phyloP scores from a whole-genome alignment of 2,113 vertebrate species.

The Rhizomys pruinosus region DNA sequence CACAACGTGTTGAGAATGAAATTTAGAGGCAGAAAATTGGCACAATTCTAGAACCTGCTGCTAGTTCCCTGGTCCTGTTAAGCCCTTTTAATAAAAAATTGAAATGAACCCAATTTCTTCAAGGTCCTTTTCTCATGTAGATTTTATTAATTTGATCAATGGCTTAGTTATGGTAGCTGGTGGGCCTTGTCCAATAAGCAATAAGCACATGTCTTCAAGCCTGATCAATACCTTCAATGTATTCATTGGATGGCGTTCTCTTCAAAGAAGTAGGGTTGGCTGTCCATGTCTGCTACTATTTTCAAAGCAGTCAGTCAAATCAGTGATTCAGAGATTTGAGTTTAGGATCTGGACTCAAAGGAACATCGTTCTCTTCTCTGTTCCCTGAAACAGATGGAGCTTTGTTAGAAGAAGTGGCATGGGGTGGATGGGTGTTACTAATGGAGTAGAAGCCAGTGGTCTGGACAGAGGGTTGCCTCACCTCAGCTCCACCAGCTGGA shows the following conservation, averaged over 20 bases:
- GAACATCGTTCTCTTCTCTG: neutral
- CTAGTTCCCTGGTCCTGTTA: neutral
- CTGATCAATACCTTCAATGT: neutral
- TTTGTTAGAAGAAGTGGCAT: rapidly evolving
- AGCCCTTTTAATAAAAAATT: constrained; percentile 44
- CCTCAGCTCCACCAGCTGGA: neutral
- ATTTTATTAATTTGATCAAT: constrained; percentile 48
- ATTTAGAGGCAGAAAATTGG: neutral
- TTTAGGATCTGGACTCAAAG: neutral
- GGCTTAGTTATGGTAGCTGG: neutral
- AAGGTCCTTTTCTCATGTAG: constrained; percentile 30
- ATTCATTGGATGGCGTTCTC: neutral
- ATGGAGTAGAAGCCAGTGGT: neutral
- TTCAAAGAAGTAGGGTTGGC: neutral
- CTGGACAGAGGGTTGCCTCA: neutral
- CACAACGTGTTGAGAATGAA: neutral
- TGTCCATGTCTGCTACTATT: neutral
- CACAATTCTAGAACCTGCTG: neutral
- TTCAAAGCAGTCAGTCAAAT: neutral
- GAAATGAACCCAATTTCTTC: constrained; percentile 38
- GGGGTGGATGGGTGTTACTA: too few relatives aligned
- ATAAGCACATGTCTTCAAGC: neutral
- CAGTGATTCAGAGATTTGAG: neutral
- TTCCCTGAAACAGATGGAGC: neutral
- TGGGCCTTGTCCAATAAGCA: neutral